Base-by-base conservation (phyloP, 2,113 vertebrate species). In the Furnarius figulus region DNA sequence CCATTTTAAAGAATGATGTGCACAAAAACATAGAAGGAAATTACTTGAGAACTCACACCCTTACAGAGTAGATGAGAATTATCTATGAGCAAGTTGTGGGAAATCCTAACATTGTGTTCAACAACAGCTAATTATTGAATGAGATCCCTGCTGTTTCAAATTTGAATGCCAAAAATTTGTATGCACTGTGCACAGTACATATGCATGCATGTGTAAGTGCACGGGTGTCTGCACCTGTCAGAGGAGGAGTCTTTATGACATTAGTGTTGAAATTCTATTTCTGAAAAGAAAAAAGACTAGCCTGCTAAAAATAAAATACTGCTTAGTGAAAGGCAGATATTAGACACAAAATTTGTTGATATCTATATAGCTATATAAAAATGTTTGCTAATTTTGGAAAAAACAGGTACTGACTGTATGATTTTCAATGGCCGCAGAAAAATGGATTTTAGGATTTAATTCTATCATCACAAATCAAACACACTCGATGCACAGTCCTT, bases 221-320 rank as follows among this genome's bases (percentile, higher is more conserved):
- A 85, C 78, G 85, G 58, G 75, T 95, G 75, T 49, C 71, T 86
- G 46, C 71, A 83, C 23, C 42, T 37, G 0, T 71, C 79, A 89
- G 75, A 66, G 27, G n/a, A 27, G 33, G 59, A 62, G 5, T 25
- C 50, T 95, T 79, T 66, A 75, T 17, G 44, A 68, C 47, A 91
- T 56, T 28, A 31, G 27, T 55, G 59, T 44, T 82, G 78, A 96
- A 93, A 96, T 71, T 63, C 39, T 74, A 17, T 74, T 65, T 84
- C 63, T 79, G 46, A 84, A 91, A 92, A 65, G 42, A 58, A 27
- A 88, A 91, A 90, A 95, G 67, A 91, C 61, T 53, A 65, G 50
- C 50, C 72, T 89, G 35, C 42, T 87, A 55, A 92, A 97, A 95
- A 89, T 94, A 86, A 92, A 95, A 85, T 35, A 39, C 11, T 3